phyloP scores from a whole-genome alignment of 1,140 invertebrate genomes.

The Caerostris darwini region DNA sequence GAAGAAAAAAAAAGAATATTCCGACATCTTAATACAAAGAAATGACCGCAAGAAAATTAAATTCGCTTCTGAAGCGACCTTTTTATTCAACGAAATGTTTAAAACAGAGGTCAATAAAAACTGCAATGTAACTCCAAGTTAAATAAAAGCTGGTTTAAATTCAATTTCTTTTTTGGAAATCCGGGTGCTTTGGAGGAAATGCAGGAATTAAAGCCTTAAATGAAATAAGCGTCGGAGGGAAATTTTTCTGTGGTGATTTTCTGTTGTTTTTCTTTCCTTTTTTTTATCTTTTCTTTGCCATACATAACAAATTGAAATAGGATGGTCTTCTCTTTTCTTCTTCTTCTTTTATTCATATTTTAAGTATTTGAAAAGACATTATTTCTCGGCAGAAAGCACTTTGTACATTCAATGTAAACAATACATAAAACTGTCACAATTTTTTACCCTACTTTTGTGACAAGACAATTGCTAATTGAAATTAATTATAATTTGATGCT shows the following conservation, averaged over 20 bases:
- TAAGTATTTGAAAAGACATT: background rate
- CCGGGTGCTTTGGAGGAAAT: background rate
- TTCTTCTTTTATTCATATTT: slow-evolving; percentile 16
- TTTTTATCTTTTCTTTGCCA: no score
- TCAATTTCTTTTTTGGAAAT: slow-evolving; percentile 25
- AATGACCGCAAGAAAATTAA: slow-evolving; percentile 59
- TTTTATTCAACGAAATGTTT: slow-evolving; percentile 26
- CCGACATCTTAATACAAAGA: slow-evolving; percentile 50
- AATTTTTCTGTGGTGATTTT: background rate
- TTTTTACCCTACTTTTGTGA: no score
- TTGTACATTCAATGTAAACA: background rate
- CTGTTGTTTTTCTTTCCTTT: background rate
- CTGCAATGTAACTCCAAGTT: slow-evolving; percentile 41
- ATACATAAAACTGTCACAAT: background rate
- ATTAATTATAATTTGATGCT: no score
- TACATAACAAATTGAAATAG: background rate
- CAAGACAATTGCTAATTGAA: no score
- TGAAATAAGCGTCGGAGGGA: slow-evolving; percentile 12
- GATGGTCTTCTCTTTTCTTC: background rate
- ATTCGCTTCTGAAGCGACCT: slow-evolving; percentile 7
- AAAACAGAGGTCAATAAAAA: slow-evolving; percentile 40
- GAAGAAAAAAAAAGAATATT: background rate
- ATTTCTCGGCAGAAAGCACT: background rate
- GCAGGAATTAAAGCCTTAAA: background rate
- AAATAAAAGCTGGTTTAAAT: slow-evolving; percentile 52